Evolutionary conservation across 2,888 invertebrate genomes (phyloP).

Genomic region (Neoaliturus tenellus): DNA sequence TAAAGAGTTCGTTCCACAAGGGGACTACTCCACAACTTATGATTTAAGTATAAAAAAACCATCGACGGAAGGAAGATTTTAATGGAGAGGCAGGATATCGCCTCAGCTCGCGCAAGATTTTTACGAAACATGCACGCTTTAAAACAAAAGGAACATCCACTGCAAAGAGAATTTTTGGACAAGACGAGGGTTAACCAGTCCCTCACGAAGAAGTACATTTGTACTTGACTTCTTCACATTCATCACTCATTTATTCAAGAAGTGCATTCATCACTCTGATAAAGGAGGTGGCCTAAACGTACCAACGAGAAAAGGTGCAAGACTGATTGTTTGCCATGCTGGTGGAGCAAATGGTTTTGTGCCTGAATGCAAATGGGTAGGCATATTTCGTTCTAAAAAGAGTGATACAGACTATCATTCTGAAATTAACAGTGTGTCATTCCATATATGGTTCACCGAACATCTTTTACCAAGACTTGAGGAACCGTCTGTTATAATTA

Average conservation of each 20-base stretch:
- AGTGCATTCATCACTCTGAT: constrained; percentile 13
- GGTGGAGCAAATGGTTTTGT: background rate
- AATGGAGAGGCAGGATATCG: constrained; percentile 35
- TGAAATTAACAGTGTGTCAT: background rate
- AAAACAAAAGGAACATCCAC: background rate
- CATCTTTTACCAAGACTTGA: background rate
- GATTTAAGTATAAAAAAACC: constrained; percentile 37
- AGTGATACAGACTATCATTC: background rate
- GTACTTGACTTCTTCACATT: too few species aligned
- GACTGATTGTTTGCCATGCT: constrained; percentile 42
- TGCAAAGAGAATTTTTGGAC: constrained; percentile 18
- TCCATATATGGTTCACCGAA: constrained; percentile 48
- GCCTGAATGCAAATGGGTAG: background rate
- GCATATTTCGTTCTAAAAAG: constrained; percentile 10
- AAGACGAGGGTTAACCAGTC: constrained; percentile 48
- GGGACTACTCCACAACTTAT: constrained; percentile 17
- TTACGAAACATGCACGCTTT: constrained; percentile 10
- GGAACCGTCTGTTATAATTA: constrained; percentile 41
- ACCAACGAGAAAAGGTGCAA: constrained; percentile 22
- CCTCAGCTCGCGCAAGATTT: background rate
- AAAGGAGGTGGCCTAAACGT: constrained; percentile 27
- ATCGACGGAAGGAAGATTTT: constrained; percentile 25
- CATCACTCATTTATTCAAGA: too few species aligned
- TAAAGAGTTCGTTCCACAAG: background rate
- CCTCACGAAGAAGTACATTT: constrained; percentile 1